Evolutionary conservation across 2,113 vertebrate genomes (phyloP).

Genomic region (Gymnarchus niloticus): DNA sequence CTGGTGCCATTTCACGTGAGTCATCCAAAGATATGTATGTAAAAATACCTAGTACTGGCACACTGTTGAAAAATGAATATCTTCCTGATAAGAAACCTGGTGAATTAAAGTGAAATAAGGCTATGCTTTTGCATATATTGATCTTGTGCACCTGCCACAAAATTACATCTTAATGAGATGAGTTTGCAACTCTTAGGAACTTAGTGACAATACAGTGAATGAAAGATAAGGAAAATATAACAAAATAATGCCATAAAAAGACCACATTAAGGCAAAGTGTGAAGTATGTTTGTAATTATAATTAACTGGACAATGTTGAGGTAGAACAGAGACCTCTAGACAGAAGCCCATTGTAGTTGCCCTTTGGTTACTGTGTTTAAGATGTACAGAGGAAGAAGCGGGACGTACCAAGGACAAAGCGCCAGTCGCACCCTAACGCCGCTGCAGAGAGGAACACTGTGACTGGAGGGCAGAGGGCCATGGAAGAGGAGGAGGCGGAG

Average conservation of each 20-base stretch:
- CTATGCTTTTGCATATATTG: not conserved
- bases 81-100: not conserved
- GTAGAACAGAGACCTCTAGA: not conserved
- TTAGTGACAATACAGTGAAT: no score
- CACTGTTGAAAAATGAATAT: not conserved
- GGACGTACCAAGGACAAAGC: constrained; percentile 62
- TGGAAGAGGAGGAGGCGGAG: constrained; percentile 47
- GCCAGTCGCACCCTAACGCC: constrained; percentile 48
- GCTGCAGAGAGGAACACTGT: constrained; percentile 21
- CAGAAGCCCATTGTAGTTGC: not conserved
- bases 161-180: no score
- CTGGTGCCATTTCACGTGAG: not conserved
- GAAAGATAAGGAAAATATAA: no score
- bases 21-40: not conserved
- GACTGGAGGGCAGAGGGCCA: constrained; percentile 38
- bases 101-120: not conserved
- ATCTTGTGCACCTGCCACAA: not conserved
- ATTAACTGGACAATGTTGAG: not conserved
- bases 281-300: no score
- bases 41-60: not conserved
- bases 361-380: constrained; percentile 44
- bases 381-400: constrained; percentile 72
- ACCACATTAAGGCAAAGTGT: no score
- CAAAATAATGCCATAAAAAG: no score
- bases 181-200: no score